phyloP scores from a whole-genome alignment of 2,888 invertebrate genomes.

The Anodontia alba region DNA sequence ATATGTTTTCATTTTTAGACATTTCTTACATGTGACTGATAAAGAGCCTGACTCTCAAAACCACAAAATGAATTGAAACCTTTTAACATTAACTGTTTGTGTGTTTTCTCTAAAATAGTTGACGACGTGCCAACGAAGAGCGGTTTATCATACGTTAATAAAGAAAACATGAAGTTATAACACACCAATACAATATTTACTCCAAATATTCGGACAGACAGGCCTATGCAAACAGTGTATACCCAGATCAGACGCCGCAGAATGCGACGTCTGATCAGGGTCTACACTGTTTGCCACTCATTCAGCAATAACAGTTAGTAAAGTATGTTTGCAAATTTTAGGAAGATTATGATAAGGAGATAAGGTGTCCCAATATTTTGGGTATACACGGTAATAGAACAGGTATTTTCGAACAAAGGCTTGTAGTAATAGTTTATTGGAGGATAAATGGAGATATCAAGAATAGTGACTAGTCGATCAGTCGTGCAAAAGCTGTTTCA shows the following conservation, averaged over 20 bases:
- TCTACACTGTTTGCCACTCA: too few species aligned
- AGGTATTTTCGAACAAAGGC: conserved; percentile 19
- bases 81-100: background rate
- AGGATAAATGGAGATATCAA: background rate
- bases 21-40: background rate
- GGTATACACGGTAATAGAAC: too few species aligned
- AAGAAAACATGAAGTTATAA: conserved; percentile 15
- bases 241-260: too few species aligned
- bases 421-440: conserved; percentile 7
- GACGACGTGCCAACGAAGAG: conserved; percentile 1
- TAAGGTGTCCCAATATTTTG: too few species aligned
- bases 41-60: background rate
- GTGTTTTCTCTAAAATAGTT: conserved; percentile 11
- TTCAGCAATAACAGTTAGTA: too few species aligned
- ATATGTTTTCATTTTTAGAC: background rate
- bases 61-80: background rate
- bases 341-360: too few species aligned
- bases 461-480: background rate
- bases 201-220: too few species aligned
- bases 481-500: background rate
- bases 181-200: too few species aligned
- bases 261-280: too few species aligned
- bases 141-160: conserved; percentile 15
- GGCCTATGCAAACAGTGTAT: too few species aligned
- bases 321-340: too few species aligned